phyloP scores from a whole-genome alignment of 2,888 invertebrate species.

The Acleris laterana region DNA sequence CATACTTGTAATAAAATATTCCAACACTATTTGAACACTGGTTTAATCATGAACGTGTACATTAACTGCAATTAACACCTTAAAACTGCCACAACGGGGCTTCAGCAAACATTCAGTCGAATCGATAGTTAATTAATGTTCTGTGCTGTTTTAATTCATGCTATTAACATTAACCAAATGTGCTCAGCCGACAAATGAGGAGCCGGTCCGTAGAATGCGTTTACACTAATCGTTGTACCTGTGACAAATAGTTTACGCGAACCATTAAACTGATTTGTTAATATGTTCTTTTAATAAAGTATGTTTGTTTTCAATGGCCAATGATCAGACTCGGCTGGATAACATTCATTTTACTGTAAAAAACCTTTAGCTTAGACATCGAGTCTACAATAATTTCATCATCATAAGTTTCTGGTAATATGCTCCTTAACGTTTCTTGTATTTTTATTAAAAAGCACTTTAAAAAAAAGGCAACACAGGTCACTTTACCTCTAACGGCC shows the following conservation, averaged over 20 bases:
- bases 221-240: conserved; percentile 20
- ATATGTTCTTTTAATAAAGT: not conserved
- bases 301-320: not conserved
- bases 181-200: conserved; percentile 2
- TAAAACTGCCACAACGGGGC: not conserved
- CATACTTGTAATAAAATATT: too few relatives aligned
- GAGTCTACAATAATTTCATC: too few relatives aligned
- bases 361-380: too few relatives aligned
- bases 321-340: too few relatives aligned
- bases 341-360: too few relatives aligned
- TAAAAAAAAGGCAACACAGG: too few relatives aligned
- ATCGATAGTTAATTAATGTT: conserved; percentile 1
- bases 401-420: too few relatives aligned
- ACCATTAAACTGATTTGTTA: conserved; percentile 1
- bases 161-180: conserved; percentile 19
- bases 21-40: too few relatives aligned
- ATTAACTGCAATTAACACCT: not conserved
- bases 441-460: too few relatives aligned
- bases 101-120: not conserved
- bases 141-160: conserved; percentile 1
- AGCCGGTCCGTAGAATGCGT: conserved; percentile 20
- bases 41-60: not conserved
- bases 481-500: too few relatives aligned
- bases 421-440: too few relatives aligned
- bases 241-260: not conserved